Evolutionary conservation across 2,888 invertebrate genomes (phyloP), one percentile per base, ranked within the genome.

Genomic region (Drosophila conformis): DNA sequence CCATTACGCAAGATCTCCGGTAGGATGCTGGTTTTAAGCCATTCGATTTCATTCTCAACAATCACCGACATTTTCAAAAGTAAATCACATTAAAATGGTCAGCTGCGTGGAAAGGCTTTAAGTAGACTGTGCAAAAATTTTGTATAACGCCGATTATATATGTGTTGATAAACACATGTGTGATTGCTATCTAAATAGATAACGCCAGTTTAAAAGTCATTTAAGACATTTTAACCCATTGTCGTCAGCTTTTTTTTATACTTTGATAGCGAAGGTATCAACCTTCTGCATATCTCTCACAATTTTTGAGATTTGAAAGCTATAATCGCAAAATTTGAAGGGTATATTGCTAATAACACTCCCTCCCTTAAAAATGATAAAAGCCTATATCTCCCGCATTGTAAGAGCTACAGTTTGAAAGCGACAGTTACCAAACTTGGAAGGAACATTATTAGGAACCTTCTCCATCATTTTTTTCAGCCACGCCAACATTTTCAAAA

Each of bases 1-100:
- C 81, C 78, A 61, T 69, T 79, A 61, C 74, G 80, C 5, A 90
- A 38, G 33, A 90, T 61, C 60, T 78, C 56, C 10, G 90, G 87
- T 61, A 90, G 29, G 13, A 90, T 72, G 29, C 48, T 52, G 2
- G 54, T 53, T 7, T 72, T 74, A 11, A 90, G 58, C 90, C 90
- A 91, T 40, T 82, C 49, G n/a, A 77, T 72, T 82, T 91, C 90
- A 4, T 54, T 58, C 42, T 82, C 76, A 29, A 57, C 57, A 11
- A 15, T 53, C 13, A 76, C 13, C 13, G 78, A 64, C 82, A 81
- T 77, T 61, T 63, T 65, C n/a, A 7, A 27, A 10, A 29, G 3
- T 15, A 8, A 15, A 5, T 48, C n/a, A 4, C 11, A 15, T 15
- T 21, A 38, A 10, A 36, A 33, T 40, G 31, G 2, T 35, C 35